Evolutionary conservation across 30 jellyfish, hydroid and myxozoan species (phyloP).

Genomic region (Euphysa ruthae): DNA sequence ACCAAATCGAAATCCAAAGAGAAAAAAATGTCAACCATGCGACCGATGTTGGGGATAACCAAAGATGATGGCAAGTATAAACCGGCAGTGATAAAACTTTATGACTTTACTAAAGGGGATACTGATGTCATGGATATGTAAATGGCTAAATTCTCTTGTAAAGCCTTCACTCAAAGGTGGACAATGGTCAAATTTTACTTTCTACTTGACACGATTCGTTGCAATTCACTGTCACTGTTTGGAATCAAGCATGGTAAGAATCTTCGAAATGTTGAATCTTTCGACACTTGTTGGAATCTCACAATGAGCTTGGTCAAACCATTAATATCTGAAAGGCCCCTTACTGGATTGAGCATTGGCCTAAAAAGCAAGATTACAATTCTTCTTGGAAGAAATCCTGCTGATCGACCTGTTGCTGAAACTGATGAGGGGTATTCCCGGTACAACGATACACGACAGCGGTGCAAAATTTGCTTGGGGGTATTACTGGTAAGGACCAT

Average conservation of each 20-base stretch:
- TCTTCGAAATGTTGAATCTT: not conserved
- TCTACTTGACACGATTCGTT: constrained; percentile 26
- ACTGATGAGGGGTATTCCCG: not conserved
- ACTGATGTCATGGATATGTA: constrained; percentile 1
- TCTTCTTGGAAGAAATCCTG: not conserved
- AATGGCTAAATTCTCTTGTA: constrained; percentile 11
- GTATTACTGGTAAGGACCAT: not conserved
- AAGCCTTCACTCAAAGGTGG: constrained; percentile 18
- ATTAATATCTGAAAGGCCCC: too few relatives aligned
- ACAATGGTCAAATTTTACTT: constrained; percentile 25
- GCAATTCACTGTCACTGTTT: constrained; percentile 14
- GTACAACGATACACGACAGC: constrained; percentile 13
- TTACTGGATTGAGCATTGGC: not conserved
- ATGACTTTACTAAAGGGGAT: constrained; percentile 20
- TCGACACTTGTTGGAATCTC: not conserved
- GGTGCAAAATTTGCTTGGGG: constrained; percentile 2
- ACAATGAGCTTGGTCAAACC: too few relatives aligned
- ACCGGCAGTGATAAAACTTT: constrained; percentile 28
- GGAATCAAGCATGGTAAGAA: constrained; percentile 25
- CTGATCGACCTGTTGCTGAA: not conserved
- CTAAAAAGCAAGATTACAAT: not conserved
- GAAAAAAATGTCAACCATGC: constrained; percentile 32
- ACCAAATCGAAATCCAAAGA: constrained; percentile 3
- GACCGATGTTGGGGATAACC: constrained; percentile 32
- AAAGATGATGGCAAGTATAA: constrained; percentile 14